A percentile compares a stretch with the other conserved stretches of the same genome.
Conservation (phyloP, 1,140 invertebrate genomes). For the Lepeophtheirus salmonis region DNA sequence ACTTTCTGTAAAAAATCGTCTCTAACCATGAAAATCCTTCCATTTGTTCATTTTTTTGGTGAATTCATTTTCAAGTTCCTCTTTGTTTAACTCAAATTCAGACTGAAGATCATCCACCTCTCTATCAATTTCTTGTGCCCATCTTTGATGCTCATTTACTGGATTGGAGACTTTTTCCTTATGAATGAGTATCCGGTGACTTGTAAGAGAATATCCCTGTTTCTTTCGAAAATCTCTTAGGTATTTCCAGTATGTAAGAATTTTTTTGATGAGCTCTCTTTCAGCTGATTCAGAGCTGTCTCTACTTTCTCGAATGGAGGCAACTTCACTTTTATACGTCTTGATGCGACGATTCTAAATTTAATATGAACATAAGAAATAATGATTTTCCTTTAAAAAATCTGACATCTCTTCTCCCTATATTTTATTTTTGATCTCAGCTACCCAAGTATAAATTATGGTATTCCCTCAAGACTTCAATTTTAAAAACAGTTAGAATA, state of each 20-base stretch:
- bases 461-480: too few relatives aligned
- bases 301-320: neutral
- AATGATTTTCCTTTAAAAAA: too few relatives aligned
- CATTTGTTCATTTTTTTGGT: neutral
- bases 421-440: too few relatives aligned
- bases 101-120: neutral
- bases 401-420: too few relatives aligned
- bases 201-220: conserved; percentile 1
- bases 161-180: neutral
- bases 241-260: neutral
- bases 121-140: neutral
- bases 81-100: neutral
- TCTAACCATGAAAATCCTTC: too few relatives aligned
- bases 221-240: conserved; percentile 1
- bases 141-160: neutral
- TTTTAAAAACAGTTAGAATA: too few relatives aligned
- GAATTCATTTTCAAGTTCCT: neutral
- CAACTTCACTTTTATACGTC: neutral
- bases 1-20: too few relatives aligned
- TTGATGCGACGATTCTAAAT: neutral
- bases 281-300: neutral
- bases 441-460: too few relatives aligned
- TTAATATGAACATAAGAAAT: neutral
- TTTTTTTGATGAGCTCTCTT: neutral
- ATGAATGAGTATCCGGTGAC: neutral